Conservation (phyloP, 2,797 vertebrate species). For the Fundulus diaphanus region DNA sequence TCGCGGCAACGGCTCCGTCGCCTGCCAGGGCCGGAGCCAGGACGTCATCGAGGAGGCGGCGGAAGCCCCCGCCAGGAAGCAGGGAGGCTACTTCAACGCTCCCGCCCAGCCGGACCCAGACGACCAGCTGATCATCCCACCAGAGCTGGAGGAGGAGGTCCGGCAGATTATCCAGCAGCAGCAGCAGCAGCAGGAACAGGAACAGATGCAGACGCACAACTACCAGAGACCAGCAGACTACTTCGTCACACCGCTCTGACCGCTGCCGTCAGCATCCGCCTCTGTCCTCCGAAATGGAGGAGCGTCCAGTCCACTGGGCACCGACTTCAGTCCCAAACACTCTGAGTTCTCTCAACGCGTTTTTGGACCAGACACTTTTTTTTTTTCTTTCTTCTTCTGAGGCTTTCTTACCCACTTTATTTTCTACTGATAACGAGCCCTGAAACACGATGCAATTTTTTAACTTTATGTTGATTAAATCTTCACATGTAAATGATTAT, state of each 20-base stretch:
- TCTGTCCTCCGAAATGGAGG: neutral
- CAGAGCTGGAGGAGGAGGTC: constrained; percentile 98
- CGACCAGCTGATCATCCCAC: constrained; percentile 96
- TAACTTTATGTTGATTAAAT: constrained; percentile 57
- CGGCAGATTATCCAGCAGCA: constrained; percentile 97
- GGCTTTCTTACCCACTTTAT: constrained; percentile 45
- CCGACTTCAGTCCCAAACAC: constrained; percentile 17
- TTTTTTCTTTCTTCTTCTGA: too few species aligned
- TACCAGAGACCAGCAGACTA: constrained; percentile 83
- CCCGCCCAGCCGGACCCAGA: constrained; percentile 95
- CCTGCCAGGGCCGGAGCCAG: constrained; percentile 90
- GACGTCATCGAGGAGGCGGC: constrained; percentile 93
- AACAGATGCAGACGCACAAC: constrained; percentile 69
- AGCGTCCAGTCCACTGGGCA: neutral
- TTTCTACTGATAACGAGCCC: constrained; percentile 61
- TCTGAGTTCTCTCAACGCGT: neutral
- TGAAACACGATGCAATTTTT: constrained; percentile 70
- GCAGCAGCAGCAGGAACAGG: constrained; percentile 81
- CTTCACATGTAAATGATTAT: constrained; percentile 47
- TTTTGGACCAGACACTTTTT: constrained; percentile 39
- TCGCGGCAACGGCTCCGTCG: constrained; percentile 91
- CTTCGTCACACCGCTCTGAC: constrained; percentile 93
- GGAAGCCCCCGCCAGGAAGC: constrained; percentile 88
- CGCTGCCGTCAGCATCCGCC: neutral
- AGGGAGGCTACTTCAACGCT: constrained; percentile 94